Base-by-base conservation (phyloP, 2,113 vertebrate species). In the Petaurus breviceps region DNA sequence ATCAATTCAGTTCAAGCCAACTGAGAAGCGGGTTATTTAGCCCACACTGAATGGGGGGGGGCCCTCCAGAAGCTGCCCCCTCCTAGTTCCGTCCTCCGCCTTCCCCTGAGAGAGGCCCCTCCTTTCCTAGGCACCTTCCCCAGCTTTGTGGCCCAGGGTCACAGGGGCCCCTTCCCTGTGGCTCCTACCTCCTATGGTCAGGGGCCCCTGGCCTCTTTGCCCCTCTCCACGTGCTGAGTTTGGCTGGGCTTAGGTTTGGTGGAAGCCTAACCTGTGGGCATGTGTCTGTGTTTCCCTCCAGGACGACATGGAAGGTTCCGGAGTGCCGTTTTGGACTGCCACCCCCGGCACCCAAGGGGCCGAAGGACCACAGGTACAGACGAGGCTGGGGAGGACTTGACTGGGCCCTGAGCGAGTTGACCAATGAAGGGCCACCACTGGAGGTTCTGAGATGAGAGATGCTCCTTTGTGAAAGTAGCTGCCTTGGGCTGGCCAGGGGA, bases 231-330 rank as follows among this genome's bases (percentile, higher is more conserved):
- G 37, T 37, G 61, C 14, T 11, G 12, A 31, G 37, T 16, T n/a
- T 4, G 68, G 68, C 68, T 3, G 37, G 12, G 0, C 37, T 7
- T 37, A 2, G 68, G 28, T 31, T 61, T 28, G 0, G 57, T 14
- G 28, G 37, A 77, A n/a, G 14, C 37, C 31, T 22, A 19, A 37
- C 5, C 28, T 16, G 5, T 8, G 43, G 5, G 57, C 54, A 8
- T 52, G 3, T 28, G 51, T 26, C 31, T 47, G 0, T 93, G 6
- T 95, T 51, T 84, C 53, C 77, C 47, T 50, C 55, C 93, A 99
- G 99, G 99, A 99, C 0, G 99, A 99, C 97, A 99, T 99, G 99
- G 99, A 99, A 96, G 99, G 99, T 22, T 99, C 99, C 0, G 99
- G 99, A 55, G 93, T 97, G 11, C 97, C 98, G 0, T 97, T 98